Base-by-base conservation (phyloP, 2,888 invertebrate genomes). In the Pyrrhia umbra region DNA sequence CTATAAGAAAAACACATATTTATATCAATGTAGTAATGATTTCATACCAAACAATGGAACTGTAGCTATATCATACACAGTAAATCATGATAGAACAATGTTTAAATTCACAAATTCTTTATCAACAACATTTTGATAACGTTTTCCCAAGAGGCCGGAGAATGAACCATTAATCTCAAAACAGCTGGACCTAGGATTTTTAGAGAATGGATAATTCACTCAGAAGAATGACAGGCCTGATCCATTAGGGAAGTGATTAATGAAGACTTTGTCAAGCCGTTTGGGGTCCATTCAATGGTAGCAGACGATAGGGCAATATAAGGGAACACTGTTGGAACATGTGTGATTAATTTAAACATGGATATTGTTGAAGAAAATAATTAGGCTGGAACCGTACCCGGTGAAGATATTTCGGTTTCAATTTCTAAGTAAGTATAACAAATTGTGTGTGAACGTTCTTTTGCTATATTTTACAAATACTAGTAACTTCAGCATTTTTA, bases 231-330 rank as follows among this genome's bases (percentile, higher is more conserved):
- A 45, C 64, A 68, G n/a, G 54, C 59, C 58, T 67, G 45, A 54
- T 42, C 46, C 34, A 67, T 59, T 74, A 67, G 13, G 4, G 2
- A 16, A 18, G 66, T 79, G 80, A 80, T 80, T 80, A 77, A 79
- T 79, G 75, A 60, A 70, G 37, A 46, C 40, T 42, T 51, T 49
- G 23, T 25, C 47, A 39, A 55, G 56, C 60, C 52, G 25, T 73
- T 72, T 59, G 47, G 51, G 66, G 52, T 68, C 68, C 60, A 75
- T 75, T 75, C 64, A 74, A 74, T 47, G 25, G 50, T 27, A 23
- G 46, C 51, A 43, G 20, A 46, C 68, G 52, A 43, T 16, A 52
- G 40, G 25, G 54, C 63, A 63, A 74, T 68, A 16, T 51, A 43
- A 49, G 15, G 20, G 13, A 64, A 68, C 57, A 58, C 25, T 67